Base-by-base conservation (phyloP, 2,888 invertebrate genomes). In the Charanyca ferruginea region DNA sequence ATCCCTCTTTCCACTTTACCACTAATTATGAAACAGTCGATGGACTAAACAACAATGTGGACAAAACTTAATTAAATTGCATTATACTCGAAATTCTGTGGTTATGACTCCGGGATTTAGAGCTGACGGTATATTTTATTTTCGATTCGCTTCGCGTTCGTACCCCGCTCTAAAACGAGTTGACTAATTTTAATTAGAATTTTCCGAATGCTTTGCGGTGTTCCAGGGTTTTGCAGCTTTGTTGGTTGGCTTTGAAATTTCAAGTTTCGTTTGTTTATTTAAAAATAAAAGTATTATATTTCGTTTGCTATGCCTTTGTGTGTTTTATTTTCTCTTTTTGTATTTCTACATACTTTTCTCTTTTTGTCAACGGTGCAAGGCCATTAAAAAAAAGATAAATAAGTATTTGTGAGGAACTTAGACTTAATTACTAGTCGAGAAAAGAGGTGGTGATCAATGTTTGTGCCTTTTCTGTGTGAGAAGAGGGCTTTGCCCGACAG, bases 171-270 rank as follows among this genome's bases (percentile, higher is more conserved):
- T 54, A 76, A 58, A 58, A 57, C 3, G 44, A 64, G 54, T 73
- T 51, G 64, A 58, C 73, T 76, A 71, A 76, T 76, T 73, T 65
- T 71, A 73, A 76, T 76, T 73, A 73, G 77, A 65, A 76, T 73
- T 65, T 71, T 51, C 53, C 71, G 35, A 65, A 76, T 76, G 58
- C 49, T 76, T 65, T 71, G 64, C 49, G 64, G 76, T 70, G 44
- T 54, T 70, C 35, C 35, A 41, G 42, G 35, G 42, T 9, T 61
- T 71, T 65, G 71, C 13, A 63, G 76, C 18, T 70, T 75, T 59
- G 70, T 73, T 73, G 63, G 63, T 70, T 55, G 53, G 44, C 47
- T 63, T 48, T 45, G 47, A 44, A 38, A 53, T 70, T 73, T 54
- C 55, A 69, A 53, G 55, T 75, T 75, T 20, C 18, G 3, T 9